Evolutionary conservation across 2,113 vertebrate species (phyloP), one percentile per base, ranked within the genome.

Genomic region (Microtus ochrogaster): DNA sequence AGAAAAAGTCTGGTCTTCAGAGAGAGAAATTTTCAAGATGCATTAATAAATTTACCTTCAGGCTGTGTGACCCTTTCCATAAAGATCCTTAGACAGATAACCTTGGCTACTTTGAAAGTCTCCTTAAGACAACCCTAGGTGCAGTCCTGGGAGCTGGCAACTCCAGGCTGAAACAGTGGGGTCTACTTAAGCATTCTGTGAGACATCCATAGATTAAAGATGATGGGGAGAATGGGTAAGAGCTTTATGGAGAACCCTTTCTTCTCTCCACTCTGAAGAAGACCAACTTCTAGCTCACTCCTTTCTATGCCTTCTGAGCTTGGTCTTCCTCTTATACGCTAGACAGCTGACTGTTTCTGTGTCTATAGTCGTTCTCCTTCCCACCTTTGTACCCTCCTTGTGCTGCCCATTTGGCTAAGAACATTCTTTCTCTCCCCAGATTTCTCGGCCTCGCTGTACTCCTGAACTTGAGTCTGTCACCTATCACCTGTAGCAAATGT

Each of bases 301-400:
- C 3, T 14, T 10, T 61, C 47, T 33, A 2, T 12, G 47, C 13
- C 17, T 47, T 19, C 9, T 0, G 4, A 79, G 3, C 7, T 28
- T 3, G 28, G 8, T 26, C 13, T 88, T 68, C 22, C 14, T 70
- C 8, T 47, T 49, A 21, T 33, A 44, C 39, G 78, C 16, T 13
- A 19, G 47, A 70, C 0, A 84, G 86, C 2, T 52, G 30, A 41
- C 17, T 74, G 17, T 26, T 78, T 8, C 30, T 52, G 3, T 92
- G 82, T 52, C 49, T 10, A 36, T 44, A 49, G 19, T 2, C n/a
- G 24, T 61, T 72, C 28, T 70, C 30, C 10, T 93, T 89, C 33
- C n/a, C 39, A 21, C 6, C 0, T 36, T 52, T 79, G 3, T 39
- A 74, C 17, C 44, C 63, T 8, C 8, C 11, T 70, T 70, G 33